Percentiles rank a stretch among this genome's conserved stretches.
These are phyloP conservation scores for Hyposoter dolosus DNA, from an alignment of 2,888 invertebrate species.

Conservation along the genomic window DNA sequence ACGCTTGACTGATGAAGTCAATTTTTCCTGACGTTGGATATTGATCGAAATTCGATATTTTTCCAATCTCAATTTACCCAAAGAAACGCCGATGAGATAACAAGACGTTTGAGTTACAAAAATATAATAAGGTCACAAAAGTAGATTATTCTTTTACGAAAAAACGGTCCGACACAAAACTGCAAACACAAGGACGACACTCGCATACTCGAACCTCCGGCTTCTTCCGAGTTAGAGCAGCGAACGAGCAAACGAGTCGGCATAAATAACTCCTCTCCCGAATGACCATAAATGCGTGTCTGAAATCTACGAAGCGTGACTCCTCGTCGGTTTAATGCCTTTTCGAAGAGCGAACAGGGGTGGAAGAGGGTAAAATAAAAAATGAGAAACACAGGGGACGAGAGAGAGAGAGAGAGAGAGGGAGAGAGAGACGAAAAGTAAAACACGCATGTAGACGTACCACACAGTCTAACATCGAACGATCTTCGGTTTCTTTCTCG, in stretches of 20 bases:
- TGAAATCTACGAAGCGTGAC: constrained; percentile 81
- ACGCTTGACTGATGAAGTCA: neutral
- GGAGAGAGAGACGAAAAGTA: constrained; percentile 54
- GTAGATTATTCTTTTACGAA: neutral
- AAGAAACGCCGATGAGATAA: neutral
- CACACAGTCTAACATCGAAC: constrained; percentile 58
- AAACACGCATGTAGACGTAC: constrained; percentile 53
- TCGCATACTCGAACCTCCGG: constrained; percentile 3
- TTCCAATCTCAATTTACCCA: neutral
- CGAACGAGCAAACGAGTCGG: constrained; percentile 65
- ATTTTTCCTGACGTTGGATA: neutral
- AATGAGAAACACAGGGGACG: constrained; percentile 71
- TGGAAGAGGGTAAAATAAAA: constrained; percentile 75
- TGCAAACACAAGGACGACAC: constrained; percentile 46
- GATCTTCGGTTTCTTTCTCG: constrained; percentile 61
- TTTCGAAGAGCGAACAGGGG: constrained; percentile 71
- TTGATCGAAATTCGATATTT: neutral
- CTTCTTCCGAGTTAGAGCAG: constrained; percentile 40
- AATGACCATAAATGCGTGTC: constrained; percentile 81
- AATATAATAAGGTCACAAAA: neutral
- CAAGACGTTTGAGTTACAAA: neutral
- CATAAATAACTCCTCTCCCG: constrained; percentile 80
- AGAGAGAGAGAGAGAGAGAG: constrained; percentile 51
- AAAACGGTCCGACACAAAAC: constrained; percentile 9
- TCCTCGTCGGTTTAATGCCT: constrained; percentile 77